Percentiles rank a stretch among this genome's conserved stretches.
These are phyloP conservation scores for Semnopithecus entellus DNA, from an alignment of 2,113 vertebrate species.

Conservation along the genomic window DNA sequence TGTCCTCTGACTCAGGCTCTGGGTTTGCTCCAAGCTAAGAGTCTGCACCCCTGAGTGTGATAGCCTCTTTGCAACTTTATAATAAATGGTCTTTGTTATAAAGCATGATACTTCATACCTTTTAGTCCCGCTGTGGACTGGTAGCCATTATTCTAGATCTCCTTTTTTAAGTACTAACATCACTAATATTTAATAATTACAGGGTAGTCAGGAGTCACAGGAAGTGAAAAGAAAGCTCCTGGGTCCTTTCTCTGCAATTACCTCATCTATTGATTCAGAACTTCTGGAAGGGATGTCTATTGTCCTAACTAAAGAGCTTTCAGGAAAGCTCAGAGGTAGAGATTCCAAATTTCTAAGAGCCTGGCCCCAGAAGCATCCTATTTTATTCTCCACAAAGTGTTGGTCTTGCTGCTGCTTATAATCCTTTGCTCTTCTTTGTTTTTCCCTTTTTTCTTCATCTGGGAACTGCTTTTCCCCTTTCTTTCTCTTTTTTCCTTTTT, in stretches of 20 bases:
- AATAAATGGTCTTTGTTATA: slow-evolving; percentile 93
- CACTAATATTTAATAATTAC: slow-evolving; percentile 93
- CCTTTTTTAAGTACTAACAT: slow-evolving; percentile 93
- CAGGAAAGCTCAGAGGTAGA: not conserved
- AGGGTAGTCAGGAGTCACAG: slow-evolving; percentile 92
- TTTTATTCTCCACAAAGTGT: not conserved
- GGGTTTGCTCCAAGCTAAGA: slow-evolving; percentile 90
- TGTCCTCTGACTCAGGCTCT: slow-evolving; percentile 91
- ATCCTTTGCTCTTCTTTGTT: not conserved
- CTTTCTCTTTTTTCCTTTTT: not conserved
- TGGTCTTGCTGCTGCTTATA: not conserved
- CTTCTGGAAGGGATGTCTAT: slow-evolving; percentile 89
- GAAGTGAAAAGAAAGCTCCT: slow-evolving; percentile 93
- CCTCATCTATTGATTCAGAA: slow-evolving; percentile 90
- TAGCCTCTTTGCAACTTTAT: slow-evolving; percentile 91
- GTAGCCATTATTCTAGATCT: slow-evolving; percentile 91
- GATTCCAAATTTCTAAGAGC: not conserved
- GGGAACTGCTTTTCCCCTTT: not conserved
- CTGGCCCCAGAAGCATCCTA: not conserved
- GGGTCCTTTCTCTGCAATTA: slow-evolving; percentile 93
- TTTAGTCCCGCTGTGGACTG: slow-evolving; percentile 90
- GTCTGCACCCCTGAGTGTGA: slow-evolving; percentile 89
- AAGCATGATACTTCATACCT: slow-evolving; percentile 88
- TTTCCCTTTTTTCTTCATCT: not conserved
- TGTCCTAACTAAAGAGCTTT: slow-evolving; percentile 84